Conservation (phyloP, 2,797 vertebrate genomes). For the Chelon auratus region DNA sequence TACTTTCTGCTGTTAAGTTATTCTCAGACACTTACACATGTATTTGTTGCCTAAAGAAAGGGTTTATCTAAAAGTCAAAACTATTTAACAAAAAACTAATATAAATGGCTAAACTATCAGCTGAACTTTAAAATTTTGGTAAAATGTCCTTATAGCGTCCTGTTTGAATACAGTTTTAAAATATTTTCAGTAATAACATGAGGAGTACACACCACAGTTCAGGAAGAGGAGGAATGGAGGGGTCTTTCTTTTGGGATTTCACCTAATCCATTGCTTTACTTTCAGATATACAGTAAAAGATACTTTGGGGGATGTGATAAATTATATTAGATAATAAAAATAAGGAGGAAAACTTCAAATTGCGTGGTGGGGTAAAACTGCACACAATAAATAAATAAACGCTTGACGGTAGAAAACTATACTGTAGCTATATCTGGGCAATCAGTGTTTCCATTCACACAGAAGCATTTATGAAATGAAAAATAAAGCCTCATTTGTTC, state of each 20-base stretch:
- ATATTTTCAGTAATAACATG: background rate
- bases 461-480: background rate
- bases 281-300: background rate
- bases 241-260: too few relatives aligned
- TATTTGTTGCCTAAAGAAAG: background rate
- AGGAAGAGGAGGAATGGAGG: too few relatives aligned
- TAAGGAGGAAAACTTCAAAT: too few relatives aligned
- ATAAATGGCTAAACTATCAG: background rate
- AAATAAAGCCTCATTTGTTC: conserved; percentile 34
- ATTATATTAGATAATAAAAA: too few relatives aligned
- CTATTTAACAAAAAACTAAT: too few relatives aligned
- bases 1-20: too few relatives aligned
- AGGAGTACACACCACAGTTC: background rate
- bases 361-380: background rate
- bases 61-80: background rate
- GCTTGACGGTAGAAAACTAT: background rate
- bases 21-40: background rate
- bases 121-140: background rate
- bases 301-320: too few relatives aligned
- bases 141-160: background rate
- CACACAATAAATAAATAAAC: background rate
- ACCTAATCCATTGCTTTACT: background rate
- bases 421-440: too few relatives aligned
- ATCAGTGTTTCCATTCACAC: too few relatives aligned
- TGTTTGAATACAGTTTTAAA: background rate